These are phyloP conservation scores for Gymnogyps californianus DNA, from an alignment of 2,113 vertebrate species.

Conservation along the genomic window DNA sequence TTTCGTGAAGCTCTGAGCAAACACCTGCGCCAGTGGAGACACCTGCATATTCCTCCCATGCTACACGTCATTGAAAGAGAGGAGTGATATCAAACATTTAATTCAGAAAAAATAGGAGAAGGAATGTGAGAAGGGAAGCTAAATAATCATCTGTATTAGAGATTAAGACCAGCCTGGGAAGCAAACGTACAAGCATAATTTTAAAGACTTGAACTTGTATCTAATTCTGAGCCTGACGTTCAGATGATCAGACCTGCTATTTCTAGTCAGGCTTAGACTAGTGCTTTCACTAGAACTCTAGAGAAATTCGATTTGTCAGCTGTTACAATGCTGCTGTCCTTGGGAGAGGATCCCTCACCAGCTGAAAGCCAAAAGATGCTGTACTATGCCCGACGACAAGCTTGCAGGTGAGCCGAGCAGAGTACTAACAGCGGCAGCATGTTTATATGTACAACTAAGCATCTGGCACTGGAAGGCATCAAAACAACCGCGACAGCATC, in stretches of 20 bases:
- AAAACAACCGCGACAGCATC: neutral
- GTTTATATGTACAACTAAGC: neutral
- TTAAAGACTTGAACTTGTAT: neutral
- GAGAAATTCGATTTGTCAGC: neutral
- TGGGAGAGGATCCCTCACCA: neutral
- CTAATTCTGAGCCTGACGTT: neutral
- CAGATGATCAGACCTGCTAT: neutral
- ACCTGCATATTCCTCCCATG: rapidly evolving
- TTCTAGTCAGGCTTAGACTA: neutral
- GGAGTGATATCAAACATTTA: neutral
- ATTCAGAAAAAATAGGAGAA: neutral
- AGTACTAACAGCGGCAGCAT: neutral
- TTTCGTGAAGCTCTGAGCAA: neutral
- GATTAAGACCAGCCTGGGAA: neutral
- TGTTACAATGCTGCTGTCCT: neutral
- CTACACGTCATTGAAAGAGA: neutral
- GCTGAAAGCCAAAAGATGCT: neutral
- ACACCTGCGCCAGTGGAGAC: neutral
- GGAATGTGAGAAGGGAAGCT: neutral
- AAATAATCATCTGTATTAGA: neutral
- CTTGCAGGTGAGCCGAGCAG: neutral
- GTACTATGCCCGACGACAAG: neutral
- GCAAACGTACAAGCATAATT: neutral
- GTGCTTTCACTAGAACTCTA: neutral
- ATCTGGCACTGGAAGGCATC: neutral